Base-by-base conservation (phyloP, 1,140 invertebrate genomes). In the Anastatus disparis region DNA sequence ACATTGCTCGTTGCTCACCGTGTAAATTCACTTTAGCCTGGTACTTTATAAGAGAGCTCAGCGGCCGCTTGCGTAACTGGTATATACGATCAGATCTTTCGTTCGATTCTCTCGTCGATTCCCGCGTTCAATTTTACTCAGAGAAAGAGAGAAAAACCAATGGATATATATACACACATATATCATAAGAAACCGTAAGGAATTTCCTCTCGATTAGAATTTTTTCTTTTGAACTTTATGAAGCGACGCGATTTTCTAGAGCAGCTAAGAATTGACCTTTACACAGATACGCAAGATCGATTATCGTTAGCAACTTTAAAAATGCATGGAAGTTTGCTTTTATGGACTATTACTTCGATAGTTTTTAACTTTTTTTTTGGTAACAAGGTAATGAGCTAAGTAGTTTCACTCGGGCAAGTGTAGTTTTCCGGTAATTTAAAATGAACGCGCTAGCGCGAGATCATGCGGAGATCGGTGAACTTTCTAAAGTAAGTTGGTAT, bases 21-120 rank as follows among this genome's bases (percentile, higher is more conserved):
- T 69, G 67, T 48, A 62, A 69, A 69, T 62, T 69, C 56, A 69
- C 46, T 69, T 61, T 53, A 31, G 58, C 46, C 22, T 35, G 53
- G 42, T 58, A 26, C 35, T n/a, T n/a, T n/a, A n/a, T n/a, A n/a
- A n/a, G n/a, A n/a, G n/a, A n/a, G n/a, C n/a, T n/a, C n/a, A n/a
- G n/a, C 17, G 20, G 2, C 26, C 35, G 56, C 27, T 69, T 69
- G 66, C 46, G 66, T 40, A 69, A 68, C 64, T 15, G 42, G 2
- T 13, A 6, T 38, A 48, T n/a, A n/a, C n/a, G n/a, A n/a, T n/a
- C n/a, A 35, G 48, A 8, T 4, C 20, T 24, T 24, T 20, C 56
- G 46, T 61, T 61, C 22, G 24, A 24, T 52, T 61, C 31, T 58
- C n/a, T 15, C 46, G 56, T 52, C 24, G 58, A 70, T 70, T 62